Base-by-base conservation (phyloP, 2,888 invertebrate genomes). In the Lampropteryx suffumata region DNA sequence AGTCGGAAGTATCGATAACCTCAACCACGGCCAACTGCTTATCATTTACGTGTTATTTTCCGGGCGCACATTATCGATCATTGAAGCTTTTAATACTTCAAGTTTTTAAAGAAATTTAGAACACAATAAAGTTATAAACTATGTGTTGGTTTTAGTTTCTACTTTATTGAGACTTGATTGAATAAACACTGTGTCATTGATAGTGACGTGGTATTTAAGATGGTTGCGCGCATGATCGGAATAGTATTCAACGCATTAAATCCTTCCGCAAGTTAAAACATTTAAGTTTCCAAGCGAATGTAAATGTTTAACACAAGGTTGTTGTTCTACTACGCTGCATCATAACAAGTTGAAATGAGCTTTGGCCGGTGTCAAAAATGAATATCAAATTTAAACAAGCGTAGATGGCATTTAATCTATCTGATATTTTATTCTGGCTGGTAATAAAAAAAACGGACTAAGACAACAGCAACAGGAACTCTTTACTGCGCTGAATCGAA, bases 1-100 rank as follows among this genome's bases (percentile, higher is more conserved):
- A 65, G 63, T 66, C 76, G 79, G 78, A 81, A 79, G 73, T 73
- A 48, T 27, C 37, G 43, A 59, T 57, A 69, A 66, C 76, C 78
- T 77, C 62, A 48, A 34, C 52, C 68, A 68, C 60, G 79, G 76
- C 61, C 77, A 57, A 55, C 66, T 44, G 61, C 65, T 73, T 74
- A 69, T 69, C 67, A 62, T 62, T 59, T 51, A 50, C 26, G 41
- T 33, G 33, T 42, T 33, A 33, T 7, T 55, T 59, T 59, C 59
- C 57, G 55, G 59, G 52, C 27, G 43, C n/a, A 12, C 42, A 10
- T 9, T 46, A 54, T 53, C 48, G 44, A 47, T 50, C 44, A 47
- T 27, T 24, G 7, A 24, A 7, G 7, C 24, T 24, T 7, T 24
- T 5, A 5, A 17, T 3, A 17, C 4, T 17, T 3, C 17, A 3